A percentile compares a stretch with the other conserved stretches of the same genome.
These are phyloP conservation scores for Thaumetopoea pityocampa DNA, from an alignment of 1,140 invertebrate genomes.

Conservation along the genomic window DNA sequence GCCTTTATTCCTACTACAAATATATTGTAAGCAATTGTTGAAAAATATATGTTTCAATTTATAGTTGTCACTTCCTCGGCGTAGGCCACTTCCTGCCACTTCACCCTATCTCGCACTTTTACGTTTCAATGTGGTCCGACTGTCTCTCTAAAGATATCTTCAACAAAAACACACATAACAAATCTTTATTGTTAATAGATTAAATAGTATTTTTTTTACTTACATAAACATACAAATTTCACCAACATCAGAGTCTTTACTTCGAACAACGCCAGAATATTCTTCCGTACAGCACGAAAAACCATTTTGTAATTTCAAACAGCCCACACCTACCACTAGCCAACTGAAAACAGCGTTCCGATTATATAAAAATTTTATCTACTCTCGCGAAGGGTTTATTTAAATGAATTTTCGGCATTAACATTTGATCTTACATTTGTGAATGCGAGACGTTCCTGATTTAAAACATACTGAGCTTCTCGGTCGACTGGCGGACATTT, in stretches of 20 bases:
- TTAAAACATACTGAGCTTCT: constrained; percentile 58
- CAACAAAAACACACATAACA: too few relatives aligned
- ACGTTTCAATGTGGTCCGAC: too few relatives aligned
- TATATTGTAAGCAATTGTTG: too few relatives aligned
- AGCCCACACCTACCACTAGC: constrained; percentile 37
- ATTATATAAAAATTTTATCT: constrained; percentile 26
- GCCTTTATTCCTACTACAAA: too few relatives aligned
- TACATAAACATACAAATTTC: constrained; percentile 60
- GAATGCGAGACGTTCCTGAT: constrained; percentile 37
- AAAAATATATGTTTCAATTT: too few relatives aligned
- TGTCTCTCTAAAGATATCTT: too few relatives aligned
- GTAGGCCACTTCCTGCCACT: too few relatives aligned
- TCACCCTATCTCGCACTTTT: too few relatives aligned
- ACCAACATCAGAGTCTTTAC: constrained; percentile 31
- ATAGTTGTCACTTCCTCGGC: too few relatives aligned
- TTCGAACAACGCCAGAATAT: constrained; percentile 37
- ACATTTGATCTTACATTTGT: constrained; percentile 30
- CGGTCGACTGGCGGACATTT: constrained; percentile 49
- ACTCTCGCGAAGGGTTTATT: neutral
- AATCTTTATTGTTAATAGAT: too few relatives aligned
- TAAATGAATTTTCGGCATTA: constrained; percentile 21
- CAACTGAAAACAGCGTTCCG: constrained; percentile 19
- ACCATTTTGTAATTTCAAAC: constrained; percentile 36
- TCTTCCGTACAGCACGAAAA: constrained; percentile 30
- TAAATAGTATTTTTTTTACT: constrained; percentile 36